Evolutionary conservation across 2,113 vertebrate species (phyloP).

Genomic region (Muntiacus reevesi): DNA sequence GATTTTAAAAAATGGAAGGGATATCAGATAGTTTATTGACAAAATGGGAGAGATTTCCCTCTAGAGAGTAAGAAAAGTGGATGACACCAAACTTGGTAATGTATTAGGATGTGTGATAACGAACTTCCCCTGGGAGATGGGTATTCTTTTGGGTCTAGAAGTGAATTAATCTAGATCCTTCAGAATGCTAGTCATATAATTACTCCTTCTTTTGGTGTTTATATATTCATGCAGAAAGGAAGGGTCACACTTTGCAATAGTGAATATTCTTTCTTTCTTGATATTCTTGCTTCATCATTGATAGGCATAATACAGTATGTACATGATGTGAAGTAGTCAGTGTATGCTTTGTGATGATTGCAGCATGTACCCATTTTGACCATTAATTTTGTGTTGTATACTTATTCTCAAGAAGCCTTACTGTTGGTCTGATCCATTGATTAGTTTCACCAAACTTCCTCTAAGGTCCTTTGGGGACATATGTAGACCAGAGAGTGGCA

Average conservation of each 20-base stretch:
- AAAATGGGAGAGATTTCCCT: neutral
- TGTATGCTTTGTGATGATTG: neutral
- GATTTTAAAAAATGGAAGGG: neutral
- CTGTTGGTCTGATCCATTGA: neutral
- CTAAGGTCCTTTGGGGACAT: neutral
- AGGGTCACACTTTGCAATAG: neutral
- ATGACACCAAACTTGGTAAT: neutral
- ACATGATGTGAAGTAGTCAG: neutral
- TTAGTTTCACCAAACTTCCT: neutral
- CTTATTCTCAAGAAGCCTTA: neutral
- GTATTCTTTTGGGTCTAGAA: neutral
- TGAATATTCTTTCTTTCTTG: neutral
- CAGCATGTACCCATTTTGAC: neutral
- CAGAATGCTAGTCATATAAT: neutral
- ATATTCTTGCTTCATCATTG: neutral
- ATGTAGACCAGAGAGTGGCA: neutral
- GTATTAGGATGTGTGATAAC: neutral
- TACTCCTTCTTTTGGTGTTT: neutral
- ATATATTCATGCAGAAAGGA: neutral
- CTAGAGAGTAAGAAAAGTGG: neutral
- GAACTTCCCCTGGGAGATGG: neutral
- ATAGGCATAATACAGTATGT: neutral
- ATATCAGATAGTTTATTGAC: neutral
- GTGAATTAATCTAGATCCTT: neutral
- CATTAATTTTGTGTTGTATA: neutral